Evolutionary conservation across 2,888 invertebrate genomes (phyloP).

Genomic region (Eutolmus rufibarbis): DNA sequence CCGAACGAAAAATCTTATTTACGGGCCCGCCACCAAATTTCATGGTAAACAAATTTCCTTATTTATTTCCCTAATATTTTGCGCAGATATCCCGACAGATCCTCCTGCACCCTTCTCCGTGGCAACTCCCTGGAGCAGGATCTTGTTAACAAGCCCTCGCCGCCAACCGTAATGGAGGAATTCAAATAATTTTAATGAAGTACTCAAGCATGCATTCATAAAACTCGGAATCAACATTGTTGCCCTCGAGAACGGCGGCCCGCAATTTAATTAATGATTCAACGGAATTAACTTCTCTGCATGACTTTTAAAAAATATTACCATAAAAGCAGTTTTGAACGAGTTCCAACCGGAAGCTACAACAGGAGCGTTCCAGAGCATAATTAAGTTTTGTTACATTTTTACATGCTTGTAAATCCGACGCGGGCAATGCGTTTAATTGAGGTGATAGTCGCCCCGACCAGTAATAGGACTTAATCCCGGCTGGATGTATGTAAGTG

Average conservation of each 20-base stretch:
- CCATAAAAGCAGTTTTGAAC: not conserved
- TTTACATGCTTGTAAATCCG: not conserved
- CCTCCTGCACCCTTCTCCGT: too few relatives aligned
- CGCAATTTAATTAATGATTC: constrained; percentile 6
- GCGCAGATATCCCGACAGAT: not conserved
- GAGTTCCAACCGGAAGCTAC: not conserved
- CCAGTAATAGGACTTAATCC: not conserved
- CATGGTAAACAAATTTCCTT: not conserved
- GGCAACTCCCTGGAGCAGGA: not conserved
- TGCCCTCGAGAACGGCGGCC: not conserved
- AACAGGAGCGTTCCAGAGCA: not conserved
- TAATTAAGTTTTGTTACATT: not conserved
- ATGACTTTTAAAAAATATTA: not conserved
- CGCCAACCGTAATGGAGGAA: not conserved
- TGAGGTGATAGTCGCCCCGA: not conserved
- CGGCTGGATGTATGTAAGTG: not conserved
- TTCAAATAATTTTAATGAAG: constrained; percentile 20
- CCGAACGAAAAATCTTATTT: not conserved
- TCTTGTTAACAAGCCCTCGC: not conserved
- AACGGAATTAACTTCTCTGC: constrained; percentile 11
- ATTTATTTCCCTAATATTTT: not conserved
- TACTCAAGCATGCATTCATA: constrained; percentile 7
- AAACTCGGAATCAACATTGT: not conserved
- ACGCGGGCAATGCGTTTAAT: not conserved
- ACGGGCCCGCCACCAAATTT: not conserved